Percentiles rank a stretch among this genome's conserved stretches.
These are phyloP conservation scores for Erebia ligea DNA, from an alignment of 2,888 invertebrate species.

Conservation along the genomic window DNA sequence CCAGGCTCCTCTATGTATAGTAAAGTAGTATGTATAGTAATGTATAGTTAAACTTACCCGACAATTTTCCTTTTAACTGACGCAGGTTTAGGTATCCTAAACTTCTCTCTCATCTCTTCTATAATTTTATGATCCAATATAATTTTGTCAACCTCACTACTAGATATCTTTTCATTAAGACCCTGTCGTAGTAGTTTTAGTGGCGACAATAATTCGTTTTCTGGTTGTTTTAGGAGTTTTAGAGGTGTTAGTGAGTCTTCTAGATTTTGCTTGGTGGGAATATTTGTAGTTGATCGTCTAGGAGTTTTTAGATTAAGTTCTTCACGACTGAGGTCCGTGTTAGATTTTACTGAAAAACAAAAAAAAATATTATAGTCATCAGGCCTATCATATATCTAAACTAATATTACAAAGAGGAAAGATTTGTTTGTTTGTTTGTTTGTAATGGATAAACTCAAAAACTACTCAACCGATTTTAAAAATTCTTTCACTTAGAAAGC, in stretches of 20 bases:
- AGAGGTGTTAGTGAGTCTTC: conserved; percentile 56
- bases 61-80: conserved; percentile 61
- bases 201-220: conserved; percentile 54
- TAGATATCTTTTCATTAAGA: conserved; percentile 47
- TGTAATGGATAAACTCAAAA: too few relatives aligned
- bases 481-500: too few relatives aligned
- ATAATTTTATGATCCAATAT: conserved; percentile 43
- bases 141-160: conserved; percentile 33
- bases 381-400: too few relatives aligned
- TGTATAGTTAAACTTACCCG: conserved; percentile 52
- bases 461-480: too few relatives aligned
- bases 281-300: conserved; percentile 20
- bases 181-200: conserved; percentile 58
- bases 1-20: too few relatives aligned
- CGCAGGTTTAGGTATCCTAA: conserved; percentile 63
- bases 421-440: too few relatives aligned
- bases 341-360: conserved; percentile 34
- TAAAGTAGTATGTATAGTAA: too few relatives aligned
- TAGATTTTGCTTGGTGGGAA: conserved; percentile 8
- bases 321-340: conserved; percentile 48
- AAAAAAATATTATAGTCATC: not conserved
- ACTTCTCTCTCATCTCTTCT: conserved; percentile 49
- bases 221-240: conserved; percentile 56
- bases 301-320: conserved; percentile 60
- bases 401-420: too few relatives aligned